Evolutionary conservation across 2,888 invertebrate genomes (phyloP).

Genomic region (Chydorus sphaericus): DNA sequence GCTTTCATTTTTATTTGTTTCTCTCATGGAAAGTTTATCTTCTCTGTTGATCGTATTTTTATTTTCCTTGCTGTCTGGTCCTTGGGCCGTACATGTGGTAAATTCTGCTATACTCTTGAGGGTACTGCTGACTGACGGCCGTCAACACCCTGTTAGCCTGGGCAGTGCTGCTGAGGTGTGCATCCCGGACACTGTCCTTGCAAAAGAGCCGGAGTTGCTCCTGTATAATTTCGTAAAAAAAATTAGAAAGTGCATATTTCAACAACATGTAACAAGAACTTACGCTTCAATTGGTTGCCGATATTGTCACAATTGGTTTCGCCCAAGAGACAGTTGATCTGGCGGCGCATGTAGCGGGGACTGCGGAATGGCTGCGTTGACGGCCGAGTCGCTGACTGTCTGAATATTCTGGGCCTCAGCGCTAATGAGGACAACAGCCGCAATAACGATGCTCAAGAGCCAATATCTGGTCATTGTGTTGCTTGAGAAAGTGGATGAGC

Average conservation of each 20-base stretch:
- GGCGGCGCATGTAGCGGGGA: conserved; percentile 12
- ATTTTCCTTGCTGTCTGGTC: too few species aligned
- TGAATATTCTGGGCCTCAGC: background rate
- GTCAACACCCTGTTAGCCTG: conserved; percentile 60
- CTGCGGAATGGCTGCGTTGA: conserved; percentile 13
- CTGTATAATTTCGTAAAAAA: conserved; percentile 34
- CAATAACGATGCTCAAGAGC: too few species aligned
- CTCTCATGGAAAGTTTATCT: too few species aligned
- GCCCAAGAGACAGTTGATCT: conserved; percentile 12
- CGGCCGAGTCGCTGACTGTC: conserved; percentile 1
- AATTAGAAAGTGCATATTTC: background rate
- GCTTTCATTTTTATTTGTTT: background rate
- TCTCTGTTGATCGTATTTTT: background rate
- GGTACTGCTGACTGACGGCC: conserved; percentile 57
- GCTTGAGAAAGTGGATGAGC: too few species aligned
- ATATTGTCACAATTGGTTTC: conserved; percentile 15
- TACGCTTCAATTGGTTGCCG: conserved; percentile 12
- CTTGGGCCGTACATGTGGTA: conserved; percentile 12
- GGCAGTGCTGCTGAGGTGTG: conserved; percentile 45
- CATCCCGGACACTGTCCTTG: conserved; percentile 59
- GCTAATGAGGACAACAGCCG: background rate
- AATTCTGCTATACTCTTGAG: conserved; percentile 41
- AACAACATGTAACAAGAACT: background rate
- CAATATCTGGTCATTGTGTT: too few species aligned
- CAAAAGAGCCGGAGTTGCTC: conserved; percentile 55